Evolutionary conservation across 2,113 vertebrate species (phyloP).

Genomic region (Rhabdomys dilectus): DNA sequence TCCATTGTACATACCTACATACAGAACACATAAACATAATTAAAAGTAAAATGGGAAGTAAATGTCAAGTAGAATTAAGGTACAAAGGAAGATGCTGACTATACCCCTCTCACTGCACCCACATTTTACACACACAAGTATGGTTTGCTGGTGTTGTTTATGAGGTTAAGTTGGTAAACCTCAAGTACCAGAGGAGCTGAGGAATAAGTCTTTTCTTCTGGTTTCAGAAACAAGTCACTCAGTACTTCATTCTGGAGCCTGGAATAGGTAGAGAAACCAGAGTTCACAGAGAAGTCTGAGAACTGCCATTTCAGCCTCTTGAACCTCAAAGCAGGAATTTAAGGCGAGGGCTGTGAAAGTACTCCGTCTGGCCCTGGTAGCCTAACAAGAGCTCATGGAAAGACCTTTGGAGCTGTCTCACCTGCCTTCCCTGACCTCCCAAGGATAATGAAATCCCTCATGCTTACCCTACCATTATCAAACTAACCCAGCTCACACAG

Average conservation of each 20-base stretch:
- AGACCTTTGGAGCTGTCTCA: background rate
- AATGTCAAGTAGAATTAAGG: conserved; percentile 26
- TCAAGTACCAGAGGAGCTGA: background rate
- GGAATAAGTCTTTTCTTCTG: background rate
- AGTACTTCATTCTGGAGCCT: background rate
- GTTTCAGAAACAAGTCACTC: background rate
- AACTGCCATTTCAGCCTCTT: background rate
- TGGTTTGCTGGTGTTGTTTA: background rate
- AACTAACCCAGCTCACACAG: background rate
- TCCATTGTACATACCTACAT: background rate
- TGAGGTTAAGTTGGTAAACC: background rate
- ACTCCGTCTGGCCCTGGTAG: background rate
- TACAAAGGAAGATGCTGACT: background rate
- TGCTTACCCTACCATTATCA: background rate
- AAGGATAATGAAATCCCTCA: background rate
- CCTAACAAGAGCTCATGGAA: background rate
- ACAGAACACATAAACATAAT: background rate
- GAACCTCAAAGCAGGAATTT: background rate
- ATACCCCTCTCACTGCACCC: background rate
- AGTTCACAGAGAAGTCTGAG: background rate
- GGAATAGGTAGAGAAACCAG: background rate
- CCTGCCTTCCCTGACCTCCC: background rate
- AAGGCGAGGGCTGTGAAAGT: background rate
- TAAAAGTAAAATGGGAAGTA: background rate
- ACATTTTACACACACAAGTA: background rate